A percentile compares a stretch with the other conserved stretches of the same genome.
Conservation (phyloP, 2,797 vertebrate species). For the Hephaestus fuliginosus region DNA sequence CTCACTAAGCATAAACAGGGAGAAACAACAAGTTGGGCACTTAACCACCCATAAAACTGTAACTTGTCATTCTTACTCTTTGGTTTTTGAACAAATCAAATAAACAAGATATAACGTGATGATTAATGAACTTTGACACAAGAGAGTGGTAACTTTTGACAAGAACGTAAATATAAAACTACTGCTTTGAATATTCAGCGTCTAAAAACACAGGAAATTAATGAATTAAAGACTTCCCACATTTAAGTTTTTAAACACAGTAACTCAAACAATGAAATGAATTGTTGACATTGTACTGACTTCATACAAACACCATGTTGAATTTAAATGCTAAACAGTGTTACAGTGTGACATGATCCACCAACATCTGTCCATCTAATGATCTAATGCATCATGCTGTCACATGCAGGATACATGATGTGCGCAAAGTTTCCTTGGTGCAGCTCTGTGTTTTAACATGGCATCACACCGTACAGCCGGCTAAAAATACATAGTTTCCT, state of each 20-base stretch:
- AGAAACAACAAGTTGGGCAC: not conserved
- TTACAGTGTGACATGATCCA: conserved; percentile 16
- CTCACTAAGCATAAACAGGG: not conserved
- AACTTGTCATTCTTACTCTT: not conserved
- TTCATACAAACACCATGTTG: not conserved
- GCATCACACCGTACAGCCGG: not conserved
- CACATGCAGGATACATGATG: conserved; percentile 8
- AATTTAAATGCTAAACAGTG: not conserved
- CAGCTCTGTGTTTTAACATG: not conserved
- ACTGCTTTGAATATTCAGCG: not conserved
- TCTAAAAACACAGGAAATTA: not conserved
- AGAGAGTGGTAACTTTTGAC: no score
- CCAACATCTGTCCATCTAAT: no score
- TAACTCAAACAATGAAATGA: not conserved
- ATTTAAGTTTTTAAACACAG: not conserved
- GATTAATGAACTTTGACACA: not conserved
- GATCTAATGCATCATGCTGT: not conserved
- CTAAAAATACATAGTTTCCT: not conserved
- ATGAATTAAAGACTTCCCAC: rapidly evolving
- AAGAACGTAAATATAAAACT: not conserved
- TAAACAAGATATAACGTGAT: not conserved
- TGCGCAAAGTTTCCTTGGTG: not conserved
- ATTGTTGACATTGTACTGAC: not conserved
- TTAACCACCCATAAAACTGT: no score
- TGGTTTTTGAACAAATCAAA: not conserved